These are phyloP conservation scores for Leptogaster cylindrica DNA, from an alignment of 2,888 invertebrate genomes.

Conservation along the genomic window DNA sequence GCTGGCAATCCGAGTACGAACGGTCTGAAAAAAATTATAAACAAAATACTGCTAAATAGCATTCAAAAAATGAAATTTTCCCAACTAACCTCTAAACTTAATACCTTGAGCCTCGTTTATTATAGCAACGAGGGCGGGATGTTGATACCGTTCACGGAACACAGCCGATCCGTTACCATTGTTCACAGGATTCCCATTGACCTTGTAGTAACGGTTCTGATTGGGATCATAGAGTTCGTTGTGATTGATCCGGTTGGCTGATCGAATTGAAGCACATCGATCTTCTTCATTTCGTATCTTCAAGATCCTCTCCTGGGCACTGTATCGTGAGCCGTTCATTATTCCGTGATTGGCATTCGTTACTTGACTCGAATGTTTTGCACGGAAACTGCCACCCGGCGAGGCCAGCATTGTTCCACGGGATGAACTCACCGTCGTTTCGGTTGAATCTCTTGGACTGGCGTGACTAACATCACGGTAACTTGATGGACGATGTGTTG, in stretches of 20 bases:
- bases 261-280: constrained; percentile 57
- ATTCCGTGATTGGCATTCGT: constrained; percentile 49
- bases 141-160: constrained; percentile 60
- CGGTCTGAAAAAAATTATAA: constrained; percentile 64
- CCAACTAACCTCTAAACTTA: constrained; percentile 58
- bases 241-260: constrained; percentile 56
- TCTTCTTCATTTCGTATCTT: constrained; percentile 61
- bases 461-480: constrained; percentile 57
- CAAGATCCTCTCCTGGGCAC: constrained; percentile 59
- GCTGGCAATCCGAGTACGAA: constrained; percentile 68
- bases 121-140: constrained; percentile 60
- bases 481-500: constrained; percentile 61
- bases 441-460: constrained; percentile 57
- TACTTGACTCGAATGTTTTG: constrained; percentile 54
- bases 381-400: constrained; percentile 59
- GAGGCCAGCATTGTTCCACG: constrained; percentile 59
- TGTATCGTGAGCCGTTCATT: constrained; percentile 57
- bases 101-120: constrained; percentile 61
- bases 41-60: constrained; percentile 29
- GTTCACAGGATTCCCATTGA: constrained; percentile 32
- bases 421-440: constrained; percentile 60
- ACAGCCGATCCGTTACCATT: constrained; percentile 56
- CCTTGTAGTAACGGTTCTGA: constrained; percentile 59
- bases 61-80: neutral
- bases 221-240: constrained; percentile 59